Percentiles rank a stretch among this genome's conserved stretches.
Evolutionary conservation across 2,113 vertebrate genomes (phyloP).

Genomic region (Epinephelus fuscoguttatus): DNA sequence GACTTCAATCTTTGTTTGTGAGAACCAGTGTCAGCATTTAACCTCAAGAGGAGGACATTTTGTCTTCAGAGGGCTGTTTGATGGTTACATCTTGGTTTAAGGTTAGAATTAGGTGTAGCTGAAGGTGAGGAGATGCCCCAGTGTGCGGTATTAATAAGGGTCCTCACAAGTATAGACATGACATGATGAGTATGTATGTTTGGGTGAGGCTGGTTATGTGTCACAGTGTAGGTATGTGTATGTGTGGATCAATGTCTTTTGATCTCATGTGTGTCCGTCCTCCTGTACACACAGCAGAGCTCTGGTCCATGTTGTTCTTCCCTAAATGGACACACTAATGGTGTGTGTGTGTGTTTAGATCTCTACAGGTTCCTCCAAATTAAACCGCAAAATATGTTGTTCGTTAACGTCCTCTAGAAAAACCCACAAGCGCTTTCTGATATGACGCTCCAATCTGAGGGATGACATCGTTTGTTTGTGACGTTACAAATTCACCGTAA

Average conservation of each 20-base stretch:
- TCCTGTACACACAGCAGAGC: neutral
- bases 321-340: neutral
- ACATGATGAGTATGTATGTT: neutral
- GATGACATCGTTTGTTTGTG: neutral
- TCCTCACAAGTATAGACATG: neutral
- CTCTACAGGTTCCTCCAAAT: neutral
- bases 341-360: constrained; percentile 2
- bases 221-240: neutral
- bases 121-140: neutral
- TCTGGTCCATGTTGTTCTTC: neutral
- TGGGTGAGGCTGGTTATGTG: neutral
- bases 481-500: neutral
- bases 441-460: neutral
- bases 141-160: neutral
- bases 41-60: constrained; percentile 12
- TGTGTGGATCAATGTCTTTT: neutral
- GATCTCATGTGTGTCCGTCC: neutral
- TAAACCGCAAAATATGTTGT: neutral
- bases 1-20: constrained; percentile 14
- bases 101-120: neutral
- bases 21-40: constrained; percentile 1
- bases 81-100: neutral
- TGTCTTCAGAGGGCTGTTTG: neutral
- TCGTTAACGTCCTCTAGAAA: neutral
- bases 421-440: neutral